Percentiles rank a stretch among this genome's conserved stretches.
Evolutionary conservation across 2,797 vertebrate species (phyloP).

Genomic region (Balearica regulorum): DNA sequence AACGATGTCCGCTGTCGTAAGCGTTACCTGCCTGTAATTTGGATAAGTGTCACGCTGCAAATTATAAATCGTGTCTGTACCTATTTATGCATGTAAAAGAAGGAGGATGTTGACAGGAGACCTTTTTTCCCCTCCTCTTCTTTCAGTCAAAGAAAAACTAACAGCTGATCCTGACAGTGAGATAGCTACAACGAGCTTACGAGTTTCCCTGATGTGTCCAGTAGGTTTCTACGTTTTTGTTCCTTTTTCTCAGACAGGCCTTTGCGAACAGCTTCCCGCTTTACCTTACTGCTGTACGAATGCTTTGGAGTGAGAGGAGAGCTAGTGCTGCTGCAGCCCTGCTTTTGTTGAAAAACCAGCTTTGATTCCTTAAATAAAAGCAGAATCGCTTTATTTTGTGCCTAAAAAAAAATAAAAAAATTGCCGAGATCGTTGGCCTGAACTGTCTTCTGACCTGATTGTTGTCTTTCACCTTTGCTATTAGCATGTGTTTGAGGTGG

Average conservation of each 20-base stretch:
- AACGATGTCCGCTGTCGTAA: background rate
- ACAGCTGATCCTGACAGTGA: conserved; percentile 78
- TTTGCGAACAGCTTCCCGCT: background rate
- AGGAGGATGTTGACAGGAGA: background rate
- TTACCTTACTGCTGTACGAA: background rate
- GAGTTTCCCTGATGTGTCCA: conserved; percentile 77
- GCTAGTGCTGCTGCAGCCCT: background rate
- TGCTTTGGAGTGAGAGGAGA: background rate
- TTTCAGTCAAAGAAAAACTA: conserved; percentile 78
- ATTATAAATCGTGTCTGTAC: background rate
- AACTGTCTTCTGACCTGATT: background rate
- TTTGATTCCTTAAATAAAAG: background rate
- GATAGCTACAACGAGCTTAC: conserved; percentile 76
- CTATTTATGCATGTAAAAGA: fast-evolving
- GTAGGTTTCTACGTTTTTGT: conserved; percentile 19
- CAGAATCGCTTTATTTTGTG: background rate
- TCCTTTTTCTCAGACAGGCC: background rate
- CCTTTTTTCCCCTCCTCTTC: background rate
- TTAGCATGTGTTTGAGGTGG: background rate
- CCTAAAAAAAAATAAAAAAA: background rate
- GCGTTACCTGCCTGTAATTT: background rate
- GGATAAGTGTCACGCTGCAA: background rate
- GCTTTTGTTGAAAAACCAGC: background rate
- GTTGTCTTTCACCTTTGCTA: background rate
- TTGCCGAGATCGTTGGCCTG: background rate